phyloP scores from a whole-genome alignment of 2,888 invertebrate genomes.

The Geophilus truncorum region DNA sequence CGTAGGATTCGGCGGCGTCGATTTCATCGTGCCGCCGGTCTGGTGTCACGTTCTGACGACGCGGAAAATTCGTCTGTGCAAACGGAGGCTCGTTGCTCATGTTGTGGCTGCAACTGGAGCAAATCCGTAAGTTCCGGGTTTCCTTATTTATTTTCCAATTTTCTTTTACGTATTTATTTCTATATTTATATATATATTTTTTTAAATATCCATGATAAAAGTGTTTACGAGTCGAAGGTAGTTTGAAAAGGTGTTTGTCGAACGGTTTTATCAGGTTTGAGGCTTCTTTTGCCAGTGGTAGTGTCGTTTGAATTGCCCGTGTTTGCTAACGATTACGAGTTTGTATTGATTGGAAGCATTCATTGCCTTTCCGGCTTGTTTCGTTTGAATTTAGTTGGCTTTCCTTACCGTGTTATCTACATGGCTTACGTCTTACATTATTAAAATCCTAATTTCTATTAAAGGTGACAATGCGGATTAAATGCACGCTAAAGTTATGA shows the following conservation, averaged over 20 bases:
- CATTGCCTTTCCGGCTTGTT: neutral
- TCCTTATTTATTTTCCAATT: neutral
- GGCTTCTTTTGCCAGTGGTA: neutral
- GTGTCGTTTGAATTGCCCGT: neutral
- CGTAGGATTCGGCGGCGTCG: conserved; percentile 60
- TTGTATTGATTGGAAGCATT: neutral
- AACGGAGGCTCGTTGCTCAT: conserved; percentile 4
- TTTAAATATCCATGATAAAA: too few species aligned
- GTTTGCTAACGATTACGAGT: neutral
- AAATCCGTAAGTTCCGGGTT: conserved; percentile 8
- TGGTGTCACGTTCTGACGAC: neutral
- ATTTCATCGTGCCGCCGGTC: conserved; percentile 41
- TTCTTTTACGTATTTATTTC: too few species aligned
- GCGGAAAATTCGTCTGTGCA: neutral
- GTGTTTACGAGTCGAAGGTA: too few species aligned
- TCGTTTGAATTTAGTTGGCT: neutral
- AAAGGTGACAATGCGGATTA: too few species aligned
- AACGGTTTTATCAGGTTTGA: neutral
- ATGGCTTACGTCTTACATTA: too few species aligned
- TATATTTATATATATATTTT: too few species aligned
- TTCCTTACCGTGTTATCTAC: too few species aligned
- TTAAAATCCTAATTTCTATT: too few species aligned
- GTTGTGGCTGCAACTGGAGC: conserved; percentile 5
- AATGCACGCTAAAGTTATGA: too few species aligned
- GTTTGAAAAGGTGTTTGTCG: neutral